Percentiles rank a stretch among this genome's conserved stretches.
Evolutionary conservation across 1,140 invertebrate genomes (phyloP).

Genomic region (Drosophila neocordata): DNA sequence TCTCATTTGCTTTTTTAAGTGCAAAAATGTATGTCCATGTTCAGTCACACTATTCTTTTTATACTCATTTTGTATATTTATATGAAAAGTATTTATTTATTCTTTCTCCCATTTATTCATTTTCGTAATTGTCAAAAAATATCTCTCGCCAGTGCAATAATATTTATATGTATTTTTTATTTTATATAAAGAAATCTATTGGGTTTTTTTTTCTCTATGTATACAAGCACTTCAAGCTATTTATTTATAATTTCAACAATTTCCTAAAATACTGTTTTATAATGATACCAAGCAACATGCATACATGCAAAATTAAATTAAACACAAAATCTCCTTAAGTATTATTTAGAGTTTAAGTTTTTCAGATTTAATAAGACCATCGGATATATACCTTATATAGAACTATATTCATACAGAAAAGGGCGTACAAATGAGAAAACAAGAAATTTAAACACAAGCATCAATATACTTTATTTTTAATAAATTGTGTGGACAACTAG

Average conservation of each 20-base stretch:
- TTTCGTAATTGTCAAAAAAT: conserved; percentile 43
- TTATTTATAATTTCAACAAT: conserved; percentile 56
- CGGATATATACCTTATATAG: neutral
- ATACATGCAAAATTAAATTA: conserved; percentile 37
- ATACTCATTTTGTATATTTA: conserved; percentile 20
- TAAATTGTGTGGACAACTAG: conserved; percentile 35
- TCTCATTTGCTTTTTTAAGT: conserved; percentile 11
- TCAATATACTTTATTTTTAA: conserved; percentile 46
- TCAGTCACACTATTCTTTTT: conserved; percentile 1
- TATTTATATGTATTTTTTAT: conserved; percentile 36
- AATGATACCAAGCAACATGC: conserved; percentile 48
- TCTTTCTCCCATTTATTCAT: conserved; percentile 33
- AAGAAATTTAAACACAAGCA: conserved; percentile 24
- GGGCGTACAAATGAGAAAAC: conserved; percentile 40
- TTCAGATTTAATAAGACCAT: conserved; percentile 18
- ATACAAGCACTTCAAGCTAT: conserved; percentile 59
- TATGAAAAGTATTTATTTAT: conserved; percentile 67
- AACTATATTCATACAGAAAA: conserved; percentile 14
- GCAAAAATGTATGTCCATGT: conserved; percentile 20
- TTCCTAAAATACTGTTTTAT: conserved; percentile 30
- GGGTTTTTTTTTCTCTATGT: conserved; percentile 31
- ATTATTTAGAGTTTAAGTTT: conserved; percentile 75
- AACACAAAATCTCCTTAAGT: conserved; percentile 71
- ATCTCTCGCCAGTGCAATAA: conserved; percentile 70
- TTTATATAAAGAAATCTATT: conserved; percentile 14